phyloP scores from a whole-genome alignment of 2,113 vertebrate species.

The Cettia cetti region DNA sequence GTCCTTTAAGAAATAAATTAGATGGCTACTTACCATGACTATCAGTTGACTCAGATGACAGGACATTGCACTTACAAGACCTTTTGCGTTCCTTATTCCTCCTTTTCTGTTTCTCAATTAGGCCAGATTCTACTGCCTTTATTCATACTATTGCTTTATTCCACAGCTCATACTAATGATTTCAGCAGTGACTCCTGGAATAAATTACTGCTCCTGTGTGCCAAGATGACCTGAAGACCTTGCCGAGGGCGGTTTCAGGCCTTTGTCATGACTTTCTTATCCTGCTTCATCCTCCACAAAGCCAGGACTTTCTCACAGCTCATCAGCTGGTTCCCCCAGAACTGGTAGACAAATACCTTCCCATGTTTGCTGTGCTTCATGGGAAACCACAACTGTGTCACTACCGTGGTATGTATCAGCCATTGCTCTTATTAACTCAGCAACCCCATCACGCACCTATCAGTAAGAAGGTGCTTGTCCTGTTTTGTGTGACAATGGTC shows the following conservation, averaged over 20 bases:
- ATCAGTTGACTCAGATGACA: conserved; percentile 19
- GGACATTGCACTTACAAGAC: background rate
- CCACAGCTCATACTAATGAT: background rate
- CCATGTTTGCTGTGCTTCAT: background rate
- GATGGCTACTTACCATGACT: background rate
- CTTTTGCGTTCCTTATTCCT: background rate
- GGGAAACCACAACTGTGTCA: background rate
- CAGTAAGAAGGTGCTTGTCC: background rate
- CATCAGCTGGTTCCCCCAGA: background rate
- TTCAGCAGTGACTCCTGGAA: conserved; percentile 4
- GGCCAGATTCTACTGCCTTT: conserved; percentile 2
- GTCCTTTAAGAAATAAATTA: background rate
- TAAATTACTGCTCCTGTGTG: background rate
- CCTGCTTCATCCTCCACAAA: background rate
- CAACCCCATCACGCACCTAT: background rate
- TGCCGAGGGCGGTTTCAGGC: background rate
- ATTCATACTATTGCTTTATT: background rate
- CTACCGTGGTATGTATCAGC: fast-evolving
- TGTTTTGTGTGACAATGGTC: background rate
- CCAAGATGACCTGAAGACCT: conserved; percentile 13
- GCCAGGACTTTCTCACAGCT: conserved; percentile 10
- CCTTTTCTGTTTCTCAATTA: conserved; percentile 23
- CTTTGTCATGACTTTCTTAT: conserved; percentile 11
- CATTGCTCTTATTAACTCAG: background rate
- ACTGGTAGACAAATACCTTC: background rate